Evolutionary conservation across 2,113 vertebrate species (phyloP), one percentile per base, ranked within the genome.

Genomic region (Pseudopodoces humilis): DNA sequence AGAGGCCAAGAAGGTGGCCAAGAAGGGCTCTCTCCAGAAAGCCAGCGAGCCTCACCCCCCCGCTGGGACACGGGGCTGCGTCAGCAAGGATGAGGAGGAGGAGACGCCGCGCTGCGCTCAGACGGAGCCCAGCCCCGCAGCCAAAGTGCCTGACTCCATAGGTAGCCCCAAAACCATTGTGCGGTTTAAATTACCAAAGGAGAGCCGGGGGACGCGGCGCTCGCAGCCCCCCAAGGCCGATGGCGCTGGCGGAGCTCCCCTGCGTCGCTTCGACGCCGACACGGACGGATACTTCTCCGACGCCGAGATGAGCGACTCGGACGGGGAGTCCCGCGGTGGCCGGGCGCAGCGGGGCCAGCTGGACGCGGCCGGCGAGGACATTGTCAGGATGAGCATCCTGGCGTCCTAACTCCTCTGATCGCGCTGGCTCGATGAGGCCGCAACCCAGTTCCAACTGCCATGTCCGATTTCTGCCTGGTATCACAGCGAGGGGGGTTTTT

Each of bases 211-310:
- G 55, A 16, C 85, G 83, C 96, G 96, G 97, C 95, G 97, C 35
- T 69, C 94, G 4, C 97, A 94, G 91, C 98, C 92, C 90, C 95
- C 93, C 97, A 98, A 96, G 92, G 90, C 78, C 9, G 97, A 98
- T 1, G 47, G 84, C 3, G 67, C 84, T 25, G 86, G 95, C 24
- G 95, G 96, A 88, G 96, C 90, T 19, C 68, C 84, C 76, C 91
- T 98, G 56, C 97, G 98, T 46, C 91, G 67, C 46, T 98, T 98
- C 63, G 98, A 99, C 35, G 52, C 98, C 4, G 98, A 99, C 95
- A 98, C 98, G 50, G 99, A 99, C 49, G 98, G 99, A 72, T 99
- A 99, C 97, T 99, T 98, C 97, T 99, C 99, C 8, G 99, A 99
- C 13, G 98, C 98, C 8, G 99, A 99, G 97, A 99, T 98, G 98